Base-by-base conservation (phyloP, 2,888 invertebrate species). In the Hirtodrosophila histrioides region DNA sequence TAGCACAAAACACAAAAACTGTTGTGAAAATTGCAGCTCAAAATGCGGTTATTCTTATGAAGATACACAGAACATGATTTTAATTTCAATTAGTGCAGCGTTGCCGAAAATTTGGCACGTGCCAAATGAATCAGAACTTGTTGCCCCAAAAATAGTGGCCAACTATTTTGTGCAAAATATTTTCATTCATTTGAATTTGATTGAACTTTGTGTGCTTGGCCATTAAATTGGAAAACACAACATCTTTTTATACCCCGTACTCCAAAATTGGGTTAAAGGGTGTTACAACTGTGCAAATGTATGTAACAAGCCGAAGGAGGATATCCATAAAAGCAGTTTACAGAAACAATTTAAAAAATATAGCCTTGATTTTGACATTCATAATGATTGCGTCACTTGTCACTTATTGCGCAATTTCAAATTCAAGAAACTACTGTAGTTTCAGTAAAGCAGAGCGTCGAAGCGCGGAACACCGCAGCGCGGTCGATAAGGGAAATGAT, bases 11-110 rank as follows among this genome's bases (percentile, higher is more conserved):
- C 44, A 50, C 8, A 41, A n/a, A 55, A 31, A 17, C 33, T 40
- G 37, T 40, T 44, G 17, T 6, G 7, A 61, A 40, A 33, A 29
- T 43, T 44, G 9, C 24, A 12, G 10, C 6, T 8, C 12, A 23
- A 70, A 64, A 67, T 55, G 36, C 24, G 33, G 75, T 66, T 46
- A 44, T 64, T 73, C 61, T 55, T 69, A 64, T 78, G 53, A 78
- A 53, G 49, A 66, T 35, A 23, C 41, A 41, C n/a, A 23, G 12
- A 6, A 11, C 37, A 7, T n/a, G 7, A 43, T 63, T 64, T 71
- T 49, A 60, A 62, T 74, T 69, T 66, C 6, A 37, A 49, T 44
- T 67, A 55, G 45, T 23, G 62, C 60, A 48, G 44, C 49, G 39
- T 49, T 46, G 69, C 58, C 33, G 35, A 45, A 62, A 71, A 64